phyloP scores from a whole-genome alignment of 2,113 vertebrate species.

The Bujurquina vittata region DNA sequence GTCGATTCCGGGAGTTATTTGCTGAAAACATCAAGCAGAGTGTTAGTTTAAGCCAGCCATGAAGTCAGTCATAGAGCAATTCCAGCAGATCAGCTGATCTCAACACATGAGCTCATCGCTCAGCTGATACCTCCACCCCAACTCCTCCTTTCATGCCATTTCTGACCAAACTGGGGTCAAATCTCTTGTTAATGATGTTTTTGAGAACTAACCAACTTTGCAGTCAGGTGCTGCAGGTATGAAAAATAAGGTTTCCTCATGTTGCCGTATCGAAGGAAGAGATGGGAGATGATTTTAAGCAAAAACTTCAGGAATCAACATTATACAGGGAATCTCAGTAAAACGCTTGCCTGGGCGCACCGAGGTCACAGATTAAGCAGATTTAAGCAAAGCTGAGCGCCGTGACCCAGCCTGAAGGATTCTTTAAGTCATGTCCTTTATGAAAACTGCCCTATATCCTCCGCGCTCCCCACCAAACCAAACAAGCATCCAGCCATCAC shows the following conservation, averaged over 20 bases:
- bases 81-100: too few species aligned
- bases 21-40: too few species aligned
- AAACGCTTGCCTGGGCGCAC: not conserved
- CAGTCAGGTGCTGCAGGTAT: not conserved
- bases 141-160: not conserved
- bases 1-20: too few species aligned
- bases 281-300: not conserved
- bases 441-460: slow-evolving; percentile 35
- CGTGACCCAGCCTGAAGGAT: slow-evolving; percentile 38
- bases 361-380: not conserved
- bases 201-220: not conserved
- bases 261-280: not conserved
- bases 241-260: not conserved
- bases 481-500: slow-evolving; percentile 53
- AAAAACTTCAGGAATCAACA: not conserved
- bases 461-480: slow-evolving; percentile 17
- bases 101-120: not conserved
- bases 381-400: not conserved
- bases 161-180: not conserved
- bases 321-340: not conserved
- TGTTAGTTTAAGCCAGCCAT: too few species aligned
- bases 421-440: slow-evolving; percentile 50
- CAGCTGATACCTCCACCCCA: not conserved
- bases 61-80: too few species aligned
- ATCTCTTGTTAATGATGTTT: too few species aligned